A percentile compares a stretch with the other conserved stretches of the same genome.
Conservation (phyloP, 2,113 vertebrate species). For the Egretta garzetta region DNA sequence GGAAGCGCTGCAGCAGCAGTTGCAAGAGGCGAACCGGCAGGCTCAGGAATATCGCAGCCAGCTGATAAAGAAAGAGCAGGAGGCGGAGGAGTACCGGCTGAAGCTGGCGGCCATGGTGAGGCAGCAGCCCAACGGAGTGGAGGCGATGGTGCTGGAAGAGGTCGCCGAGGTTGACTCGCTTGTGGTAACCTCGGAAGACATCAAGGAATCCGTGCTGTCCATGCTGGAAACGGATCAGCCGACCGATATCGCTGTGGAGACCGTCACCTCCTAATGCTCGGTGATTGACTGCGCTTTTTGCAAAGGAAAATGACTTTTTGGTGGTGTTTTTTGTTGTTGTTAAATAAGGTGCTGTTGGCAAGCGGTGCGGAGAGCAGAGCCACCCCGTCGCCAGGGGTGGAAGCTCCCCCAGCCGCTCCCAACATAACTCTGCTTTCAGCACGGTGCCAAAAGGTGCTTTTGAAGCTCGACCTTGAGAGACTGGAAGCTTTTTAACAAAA, state of each 20-base stretch:
- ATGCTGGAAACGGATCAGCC: conserved; percentile 40
- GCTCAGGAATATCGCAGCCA: conserved; percentile 87
- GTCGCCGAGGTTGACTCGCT: conserved; percentile 58
- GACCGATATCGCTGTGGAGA: neutral
- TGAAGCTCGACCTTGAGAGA: neutral
- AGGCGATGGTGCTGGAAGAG: conserved; percentile 45
- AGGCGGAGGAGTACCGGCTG: conserved; percentile 85
- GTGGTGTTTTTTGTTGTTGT: neutral
- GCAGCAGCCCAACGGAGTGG: conserved; percentile 65
- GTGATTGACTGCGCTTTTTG: neutral
- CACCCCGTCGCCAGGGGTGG: neutral
- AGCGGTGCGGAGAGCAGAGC: neutral
- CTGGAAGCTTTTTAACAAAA: neutral
- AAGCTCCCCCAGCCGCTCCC: neutral
- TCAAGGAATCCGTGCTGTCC: conserved; percentile 23
- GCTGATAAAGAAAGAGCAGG: conserved; percentile 86
- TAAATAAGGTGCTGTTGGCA: neutral
- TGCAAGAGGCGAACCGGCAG: conserved; percentile 83
- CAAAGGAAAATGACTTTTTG: neutral
- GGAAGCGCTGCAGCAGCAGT: conserved; percentile 81
- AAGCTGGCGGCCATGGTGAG: conserved; percentile 83
- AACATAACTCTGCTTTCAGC: neutral
- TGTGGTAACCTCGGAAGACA: conserved; percentile 75
- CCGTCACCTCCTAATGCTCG: conserved; percentile 7
- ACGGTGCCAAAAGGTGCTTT: neutral